These are phyloP conservation scores for Vicugna pacos DNA, from an alignment of 2,113 vertebrate species.

Conservation along the genomic window DNA sequence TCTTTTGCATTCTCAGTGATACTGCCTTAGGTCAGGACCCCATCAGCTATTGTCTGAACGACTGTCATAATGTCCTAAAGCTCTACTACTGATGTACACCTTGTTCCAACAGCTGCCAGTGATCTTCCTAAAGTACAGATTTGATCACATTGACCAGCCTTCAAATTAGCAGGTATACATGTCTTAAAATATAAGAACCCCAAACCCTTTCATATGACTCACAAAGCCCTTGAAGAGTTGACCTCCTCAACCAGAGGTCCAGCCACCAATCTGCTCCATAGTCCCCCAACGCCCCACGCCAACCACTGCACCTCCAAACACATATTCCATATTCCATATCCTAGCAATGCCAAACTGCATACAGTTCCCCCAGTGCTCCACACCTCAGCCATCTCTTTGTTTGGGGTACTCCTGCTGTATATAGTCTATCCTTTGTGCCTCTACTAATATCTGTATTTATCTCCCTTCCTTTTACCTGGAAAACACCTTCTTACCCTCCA, in stretches of 20 bases:
- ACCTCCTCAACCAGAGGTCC: background rate
- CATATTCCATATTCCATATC: background rate
- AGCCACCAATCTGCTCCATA: background rate
- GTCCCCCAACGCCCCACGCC: fast-evolving
- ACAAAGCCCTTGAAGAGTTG: background rate
- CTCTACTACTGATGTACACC: background rate
- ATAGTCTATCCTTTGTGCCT: background rate
- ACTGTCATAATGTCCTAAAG: background rate
- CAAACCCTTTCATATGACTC: background rate
- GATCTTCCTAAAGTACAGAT: background rate
- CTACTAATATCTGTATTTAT: background rate
- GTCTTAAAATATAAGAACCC: background rate
- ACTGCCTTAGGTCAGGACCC: background rate
- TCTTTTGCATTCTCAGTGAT: background rate
- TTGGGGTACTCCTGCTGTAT: background rate
- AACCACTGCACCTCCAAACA: background rate
- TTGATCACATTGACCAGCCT: background rate
- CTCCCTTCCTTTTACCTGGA: background rate
- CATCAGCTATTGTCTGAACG: background rate
- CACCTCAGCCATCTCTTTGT: background rate
- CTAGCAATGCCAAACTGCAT: background rate
- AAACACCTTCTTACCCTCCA: background rate
- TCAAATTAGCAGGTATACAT: background rate
- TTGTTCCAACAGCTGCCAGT: background rate
- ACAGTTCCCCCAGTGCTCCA: background rate